Evolutionary conservation across 2,113 vertebrate genomes (phyloP), one percentile per base, ranked within the genome.

Genomic region (Centropus bengalensis): DNA sequence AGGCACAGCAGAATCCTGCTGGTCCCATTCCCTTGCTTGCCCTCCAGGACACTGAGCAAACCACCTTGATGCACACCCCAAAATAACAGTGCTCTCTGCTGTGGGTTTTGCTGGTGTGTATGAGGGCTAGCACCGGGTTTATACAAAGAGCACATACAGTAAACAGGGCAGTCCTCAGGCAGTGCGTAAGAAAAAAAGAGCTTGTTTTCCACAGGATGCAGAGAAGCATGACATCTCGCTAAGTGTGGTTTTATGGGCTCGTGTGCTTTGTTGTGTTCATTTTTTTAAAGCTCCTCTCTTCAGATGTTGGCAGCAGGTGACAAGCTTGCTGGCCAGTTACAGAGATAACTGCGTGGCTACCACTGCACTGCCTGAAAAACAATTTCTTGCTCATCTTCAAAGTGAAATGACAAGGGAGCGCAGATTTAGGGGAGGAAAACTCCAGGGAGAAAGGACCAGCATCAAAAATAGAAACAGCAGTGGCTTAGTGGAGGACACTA

Each of bases 251-350:
- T 97, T 95, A 97, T 71, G 59, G 92, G 80, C 75, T 38, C 73
- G n/a, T 86, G 44, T 33, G 2, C 63, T 97, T 97, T 92, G 87
- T 92, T 96, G 79, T 88, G 84, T 49, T 82, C 1, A 80, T 76
- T 93, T 82, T 69, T 69, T 62, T 23, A 76, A 82, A 78, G 62
- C 67, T 93, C 78, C 79, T 52, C 45, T 91, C 92, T 87, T 96
- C 84, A 96, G 91, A 94, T 88, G 91, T 75, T 86, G 94, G 79
- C 83, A 77, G 79, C 92, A 94, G 89, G 94, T 91, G 86, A 92
- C 81, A 93, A 68, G 42, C 26, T 80, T 78, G 30, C 62, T 62
- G 69, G 67, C 5, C 16, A 64, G 44, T 36, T 75, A 36, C 8
- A 69, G 47, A 59, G 26, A 85, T 40, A 81, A 58, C 33, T 23